Base-by-base conservation (phyloP, 2,113 vertebrate genomes). In the Anoplopoma fimbria region DNA sequence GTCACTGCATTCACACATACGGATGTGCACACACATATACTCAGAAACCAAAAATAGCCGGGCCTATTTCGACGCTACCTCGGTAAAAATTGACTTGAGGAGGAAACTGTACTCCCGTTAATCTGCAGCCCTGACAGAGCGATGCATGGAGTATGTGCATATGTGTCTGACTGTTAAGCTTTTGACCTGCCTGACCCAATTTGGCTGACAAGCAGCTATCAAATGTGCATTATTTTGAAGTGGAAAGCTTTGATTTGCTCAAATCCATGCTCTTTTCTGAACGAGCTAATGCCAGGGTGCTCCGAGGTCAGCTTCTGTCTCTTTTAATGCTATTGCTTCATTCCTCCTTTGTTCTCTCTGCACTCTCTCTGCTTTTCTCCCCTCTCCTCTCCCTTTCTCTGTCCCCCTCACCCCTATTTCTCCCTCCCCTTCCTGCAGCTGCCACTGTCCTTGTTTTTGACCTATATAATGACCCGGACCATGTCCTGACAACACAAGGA, bases 401-500 rank as follows among this genome's bases (percentile, higher is more conserved):
- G 19, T 53, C 73, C 45, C 65, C 47, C 6, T 86, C 65, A 61
- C 15, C 69, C 36, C 36, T 40, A n/a, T 40, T 47, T 5, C n/a
- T 61, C 73, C 75, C 60, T 76, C 51, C 36, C 53, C 57, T 88
- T n/a, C 27, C 58, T 70, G 60, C 77, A 86, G 78, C 83, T 80
- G 69, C 79, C 84, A 83, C 75, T 85, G 79, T 80, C 82, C 83
- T 87, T 87, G 74, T 89, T 86, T 87, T 83, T 89, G 88, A 87
- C 88, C 91, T 83, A 87, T 83, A 88, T 89, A 80, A 81, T 77
- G 86, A 89, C 86, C 91, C 81, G 85, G 40, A 79, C 84, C 21
- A 49, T 71, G 60, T 86, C 68, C 76, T 81, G 77, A 91, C 83
- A 82, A 82, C 71, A 75, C 67, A 62, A 79, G 47, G 63, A 86